phyloP scores from a whole-genome alignment of 1,140 invertebrate genomes.

The Hypothenemus hampei region DNA sequence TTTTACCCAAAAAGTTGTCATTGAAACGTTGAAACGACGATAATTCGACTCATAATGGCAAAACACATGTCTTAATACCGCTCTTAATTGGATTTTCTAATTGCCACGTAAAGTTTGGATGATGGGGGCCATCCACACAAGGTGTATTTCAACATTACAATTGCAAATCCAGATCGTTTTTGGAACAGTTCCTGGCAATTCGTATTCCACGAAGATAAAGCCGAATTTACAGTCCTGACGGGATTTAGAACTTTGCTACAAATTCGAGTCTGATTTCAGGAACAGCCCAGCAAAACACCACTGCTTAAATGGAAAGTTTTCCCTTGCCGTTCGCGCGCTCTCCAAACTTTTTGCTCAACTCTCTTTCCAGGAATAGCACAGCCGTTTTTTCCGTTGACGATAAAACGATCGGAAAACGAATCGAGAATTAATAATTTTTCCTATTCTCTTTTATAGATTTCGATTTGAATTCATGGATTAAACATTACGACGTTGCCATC shows the following conservation, averaged over 20 bases:
- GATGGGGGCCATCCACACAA: neutral
- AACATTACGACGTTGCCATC: conserved; percentile 39
- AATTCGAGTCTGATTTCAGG: neutral
- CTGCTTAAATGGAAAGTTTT: neutral
- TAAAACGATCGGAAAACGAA: neutral
- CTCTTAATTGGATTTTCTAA: no score
- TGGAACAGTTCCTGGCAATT: neutral
- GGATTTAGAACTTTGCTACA: conserved; percentile 1
- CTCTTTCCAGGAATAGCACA: neutral
- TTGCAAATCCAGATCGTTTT: neutral
- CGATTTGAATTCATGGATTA: conserved; percentile 41
- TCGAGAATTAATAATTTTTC: neutral
- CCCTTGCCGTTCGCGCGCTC: neutral
- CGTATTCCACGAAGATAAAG: conserved; percentile 1
- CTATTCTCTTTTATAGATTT: conserved; percentile 33
- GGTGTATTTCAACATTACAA: neutral
- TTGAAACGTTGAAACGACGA: no score
- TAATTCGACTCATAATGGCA: no score
- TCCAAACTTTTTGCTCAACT: neutral
- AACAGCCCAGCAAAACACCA: neutral
- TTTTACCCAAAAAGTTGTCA: no score
- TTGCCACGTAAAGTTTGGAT: no score
- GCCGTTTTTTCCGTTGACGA: neutral
- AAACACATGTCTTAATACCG: no score
- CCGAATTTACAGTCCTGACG: conserved; percentile 1